Conservation (phyloP, 35 echinoderm and acorn worm species). For the Eucidaris tribuloides region DNA sequence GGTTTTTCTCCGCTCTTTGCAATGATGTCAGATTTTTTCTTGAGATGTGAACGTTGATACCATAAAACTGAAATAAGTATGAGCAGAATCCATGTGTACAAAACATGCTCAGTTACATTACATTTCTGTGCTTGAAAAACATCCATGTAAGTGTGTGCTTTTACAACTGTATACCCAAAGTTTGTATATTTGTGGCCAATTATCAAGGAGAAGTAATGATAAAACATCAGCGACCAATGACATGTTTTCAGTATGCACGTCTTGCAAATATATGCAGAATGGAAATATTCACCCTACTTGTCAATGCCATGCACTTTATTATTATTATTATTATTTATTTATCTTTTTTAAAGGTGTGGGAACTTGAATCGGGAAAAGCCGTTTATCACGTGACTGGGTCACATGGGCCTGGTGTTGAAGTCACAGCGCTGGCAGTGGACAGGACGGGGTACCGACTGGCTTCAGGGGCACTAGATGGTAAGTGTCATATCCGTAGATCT, state of each 20-base stretch:
- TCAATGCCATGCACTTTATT: background rate
- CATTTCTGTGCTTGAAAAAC: too few relatives aligned
- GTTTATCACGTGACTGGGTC: conserved; percentile 75
- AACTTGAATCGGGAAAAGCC: conserved; percentile 84
- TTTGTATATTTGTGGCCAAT: background rate
- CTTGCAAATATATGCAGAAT: background rate
- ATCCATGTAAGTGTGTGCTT: too few relatives aligned
- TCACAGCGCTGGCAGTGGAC: conserved; percentile 86
- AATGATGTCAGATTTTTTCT: too few relatives aligned
- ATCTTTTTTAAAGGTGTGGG: conserved; percentile 71
- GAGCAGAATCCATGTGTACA: too few relatives aligned
- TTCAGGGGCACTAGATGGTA: conserved; percentile 96
- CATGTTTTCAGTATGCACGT: background rate
- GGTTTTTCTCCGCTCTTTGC: too few relatives aligned
- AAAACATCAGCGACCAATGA: background rate
- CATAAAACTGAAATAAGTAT: too few relatives aligned
- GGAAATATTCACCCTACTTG: too few relatives aligned
- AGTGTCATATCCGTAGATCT: too few relatives aligned
- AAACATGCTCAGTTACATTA: too few relatives aligned
- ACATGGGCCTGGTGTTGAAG: conserved; percentile 83
- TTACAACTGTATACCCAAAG: background rate
- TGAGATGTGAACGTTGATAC: too few relatives aligned
- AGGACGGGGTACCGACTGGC: conserved; percentile 86
- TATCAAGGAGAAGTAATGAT: background rate
- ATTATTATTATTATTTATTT: background rate